A percentile compares a stretch with the other conserved stretches of the same genome.
Evolutionary conservation across 1,140 invertebrate genomes (phyloP).

Genomic region (Megathymus violae): DNA sequence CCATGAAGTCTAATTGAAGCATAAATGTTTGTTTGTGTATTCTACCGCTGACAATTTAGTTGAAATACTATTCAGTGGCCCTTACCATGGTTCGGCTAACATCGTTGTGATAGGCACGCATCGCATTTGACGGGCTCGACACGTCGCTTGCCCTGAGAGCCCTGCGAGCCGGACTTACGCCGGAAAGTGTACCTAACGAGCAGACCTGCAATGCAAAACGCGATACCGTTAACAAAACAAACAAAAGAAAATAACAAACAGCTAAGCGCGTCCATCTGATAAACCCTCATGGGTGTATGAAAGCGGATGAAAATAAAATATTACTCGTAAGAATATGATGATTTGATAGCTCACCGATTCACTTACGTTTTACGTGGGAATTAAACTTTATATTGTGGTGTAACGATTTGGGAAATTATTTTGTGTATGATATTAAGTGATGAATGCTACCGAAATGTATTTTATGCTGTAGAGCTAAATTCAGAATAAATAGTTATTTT

Average conservation of each 20-base stretch:
- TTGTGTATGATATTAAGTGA: constrained; percentile 45
- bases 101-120: constrained; percentile 83
- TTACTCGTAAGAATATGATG: constrained; percentile 60
- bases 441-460: constrained; percentile 44
- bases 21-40: background rate
- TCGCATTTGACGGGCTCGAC: constrained; percentile 80
- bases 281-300: constrained; percentile 72
- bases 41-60: constrained; percentile 11
- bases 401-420: constrained; percentile 45
- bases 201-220: constrained; percentile 84
- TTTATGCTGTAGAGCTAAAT: constrained; percentile 65
- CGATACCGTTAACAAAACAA: constrained; percentile 81
- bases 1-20: constrained; percentile 10
- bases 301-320: constrained; percentile 68
- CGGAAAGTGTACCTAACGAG: constrained; percentile 85
- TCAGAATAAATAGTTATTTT: constrained; percentile 46
- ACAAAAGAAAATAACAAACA: constrained; percentile 68
- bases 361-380: constrained; percentile 63
- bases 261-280: constrained; percentile 78
- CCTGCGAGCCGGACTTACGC: constrained; percentile 83
- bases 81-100: constrained; percentile 82
- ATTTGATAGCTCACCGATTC: constrained; percentile 63
- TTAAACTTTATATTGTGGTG: constrained; percentile 47
- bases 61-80: constrained; percentile 54
- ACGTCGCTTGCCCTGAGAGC: constrained; percentile 79